phyloP scores from a whole-genome alignment of 30 jellyfish, hydroid and myxozoan genomes.

The Thelohanellus kitauei region DNA sequence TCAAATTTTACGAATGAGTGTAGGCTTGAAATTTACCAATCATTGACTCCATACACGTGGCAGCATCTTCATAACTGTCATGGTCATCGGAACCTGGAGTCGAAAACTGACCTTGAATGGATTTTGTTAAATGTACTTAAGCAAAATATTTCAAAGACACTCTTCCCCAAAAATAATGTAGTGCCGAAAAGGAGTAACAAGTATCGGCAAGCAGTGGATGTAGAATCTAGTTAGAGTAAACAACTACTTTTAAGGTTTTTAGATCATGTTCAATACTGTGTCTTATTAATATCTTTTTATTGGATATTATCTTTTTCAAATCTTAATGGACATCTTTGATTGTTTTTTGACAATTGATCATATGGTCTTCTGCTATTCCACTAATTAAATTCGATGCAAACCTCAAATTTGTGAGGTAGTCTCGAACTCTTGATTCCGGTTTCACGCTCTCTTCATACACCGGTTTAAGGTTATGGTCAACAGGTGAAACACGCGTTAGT shows the following conservation, averaged over 20 bases:
- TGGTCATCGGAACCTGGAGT: too few relatives aligned
- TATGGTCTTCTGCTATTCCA: constrained; percentile 31
- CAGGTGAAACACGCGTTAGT: constrained; percentile 39
- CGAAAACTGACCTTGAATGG: too few relatives aligned
- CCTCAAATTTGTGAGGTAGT: constrained; percentile 31
- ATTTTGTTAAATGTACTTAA: too few relatives aligned
- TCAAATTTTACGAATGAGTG: too few relatives aligned
- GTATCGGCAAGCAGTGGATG: constrained; percentile 40
- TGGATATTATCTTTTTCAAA: constrained; percentile 12
- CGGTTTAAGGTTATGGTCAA: constrained; percentile 19
- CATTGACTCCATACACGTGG: constrained; percentile 74
- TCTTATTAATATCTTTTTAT: constrained; percentile 25
- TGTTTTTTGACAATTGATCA: constrained; percentile 12
- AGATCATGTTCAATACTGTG: constrained; percentile 72
- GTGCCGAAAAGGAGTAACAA: constrained; percentile 48
- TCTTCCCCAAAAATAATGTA: constrained; percentile 36
- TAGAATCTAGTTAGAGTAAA: too few relatives aligned
- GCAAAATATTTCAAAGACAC: too few relatives aligned
- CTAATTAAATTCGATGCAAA: constrained; percentile 1
- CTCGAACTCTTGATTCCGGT: constrained; percentile 26
- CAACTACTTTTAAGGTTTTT: constrained; percentile 39
- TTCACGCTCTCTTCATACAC: constrained; percentile 23
- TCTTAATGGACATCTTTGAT: constrained; percentile 22
- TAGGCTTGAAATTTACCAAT: too few relatives aligned
- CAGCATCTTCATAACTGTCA: constrained; percentile 65